These are phyloP conservation scores for Megalopta genalis DNA, from an alignment of 1,140 invertebrate species.

Conservation along the genomic window DNA sequence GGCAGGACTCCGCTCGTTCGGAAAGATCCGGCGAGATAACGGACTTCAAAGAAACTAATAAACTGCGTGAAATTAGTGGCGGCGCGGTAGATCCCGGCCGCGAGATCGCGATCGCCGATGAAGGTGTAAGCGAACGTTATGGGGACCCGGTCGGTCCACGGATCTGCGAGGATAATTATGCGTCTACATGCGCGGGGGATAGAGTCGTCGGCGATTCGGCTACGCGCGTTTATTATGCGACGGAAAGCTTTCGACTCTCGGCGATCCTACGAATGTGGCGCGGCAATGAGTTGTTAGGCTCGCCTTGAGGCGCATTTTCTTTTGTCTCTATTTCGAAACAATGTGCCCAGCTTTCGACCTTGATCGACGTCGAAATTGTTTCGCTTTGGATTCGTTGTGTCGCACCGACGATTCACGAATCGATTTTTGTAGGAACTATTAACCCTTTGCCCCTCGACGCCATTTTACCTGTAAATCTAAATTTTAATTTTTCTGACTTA, in stretches of 20 bases:
- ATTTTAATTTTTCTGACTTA: too few species aligned
- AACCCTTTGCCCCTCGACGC: too few species aligned
- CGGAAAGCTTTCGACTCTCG: not conserved
- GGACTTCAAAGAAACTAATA: constrained; percentile 36
- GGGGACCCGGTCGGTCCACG: constrained; percentile 2
- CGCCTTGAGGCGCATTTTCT: not conserved
- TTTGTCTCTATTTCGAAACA: not conserved
- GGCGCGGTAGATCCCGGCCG: not conserved
- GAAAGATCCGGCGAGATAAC: constrained; percentile 38
- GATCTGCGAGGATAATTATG: constrained; percentile 33
- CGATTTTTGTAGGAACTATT: too few species aligned
- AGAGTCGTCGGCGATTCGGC: constrained; percentile 25
- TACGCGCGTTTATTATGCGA: constrained; percentile 12
- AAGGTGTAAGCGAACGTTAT: constrained; percentile 32
- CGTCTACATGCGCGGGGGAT: constrained; percentile 4
- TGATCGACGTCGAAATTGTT: too few species aligned
- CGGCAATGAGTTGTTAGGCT: not conserved
- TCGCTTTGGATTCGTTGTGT: too few species aligned
- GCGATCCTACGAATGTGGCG: not conserved
- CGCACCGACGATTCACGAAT: too few species aligned
- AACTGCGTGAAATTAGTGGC: constrained; percentile 42
- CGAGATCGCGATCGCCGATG: not conserved
- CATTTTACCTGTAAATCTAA: too few species aligned
- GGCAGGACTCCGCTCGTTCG: too few species aligned
- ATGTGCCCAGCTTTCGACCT: not conserved